phyloP scores from a whole-genome alignment of 2,113 vertebrate genomes.

The Furnarius figulus region DNA sequence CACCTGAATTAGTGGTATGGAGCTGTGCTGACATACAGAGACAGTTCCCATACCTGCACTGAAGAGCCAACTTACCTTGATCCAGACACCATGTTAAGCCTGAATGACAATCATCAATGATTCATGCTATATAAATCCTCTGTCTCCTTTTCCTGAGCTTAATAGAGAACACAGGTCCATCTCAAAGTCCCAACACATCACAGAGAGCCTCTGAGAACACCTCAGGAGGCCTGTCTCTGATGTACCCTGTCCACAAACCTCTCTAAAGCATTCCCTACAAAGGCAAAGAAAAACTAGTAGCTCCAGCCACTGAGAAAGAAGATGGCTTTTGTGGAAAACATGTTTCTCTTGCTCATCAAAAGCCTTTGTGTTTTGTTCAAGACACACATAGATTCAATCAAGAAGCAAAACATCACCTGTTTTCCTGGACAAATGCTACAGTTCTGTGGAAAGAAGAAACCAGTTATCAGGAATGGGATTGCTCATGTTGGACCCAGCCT shows the following conservation, averaged over 20 bases:
- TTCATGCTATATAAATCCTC: not conserved
- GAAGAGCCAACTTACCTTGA: not conserved
- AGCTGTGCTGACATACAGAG: not conserved
- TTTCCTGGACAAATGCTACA: not conserved
- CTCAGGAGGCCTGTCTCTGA: not conserved
- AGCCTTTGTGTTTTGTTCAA: not conserved
- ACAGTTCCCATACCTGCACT: not conserved
- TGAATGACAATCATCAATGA: not conserved
- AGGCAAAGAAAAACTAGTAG: not conserved
- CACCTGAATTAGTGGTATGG: not conserved
- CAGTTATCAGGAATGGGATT: not conserved
- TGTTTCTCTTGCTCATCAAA: not conserved
- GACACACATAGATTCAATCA: not conserved
- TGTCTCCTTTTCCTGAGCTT: not conserved
- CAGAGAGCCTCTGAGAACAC: not conserved
- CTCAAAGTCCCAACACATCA: not conserved
- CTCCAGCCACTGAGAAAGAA: not conserved
- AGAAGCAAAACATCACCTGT: not conserved
- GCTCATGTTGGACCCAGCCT: not conserved
- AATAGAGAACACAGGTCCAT: not conserved
- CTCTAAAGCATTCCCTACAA: not conserved
- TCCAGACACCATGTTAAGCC: not conserved
- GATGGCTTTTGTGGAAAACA: accelerated
- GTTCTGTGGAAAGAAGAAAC: not conserved
- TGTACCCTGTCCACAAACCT: not conserved